phyloP scores from a whole-genome alignment of 2,113 vertebrate genomes.

The Sula dactylatra region DNA sequence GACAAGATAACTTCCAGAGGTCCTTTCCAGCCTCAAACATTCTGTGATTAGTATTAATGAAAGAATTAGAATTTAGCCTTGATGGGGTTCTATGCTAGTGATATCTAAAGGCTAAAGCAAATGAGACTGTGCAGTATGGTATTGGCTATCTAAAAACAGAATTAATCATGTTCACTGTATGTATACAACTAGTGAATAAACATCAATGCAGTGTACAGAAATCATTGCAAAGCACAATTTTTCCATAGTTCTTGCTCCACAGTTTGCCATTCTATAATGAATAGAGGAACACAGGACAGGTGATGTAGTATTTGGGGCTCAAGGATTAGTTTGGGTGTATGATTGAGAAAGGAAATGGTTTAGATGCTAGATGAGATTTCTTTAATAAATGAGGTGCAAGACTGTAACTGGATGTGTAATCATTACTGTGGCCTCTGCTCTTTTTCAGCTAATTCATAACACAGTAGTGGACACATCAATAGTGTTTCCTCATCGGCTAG shows the following conservation, averaged over 20 bases:
- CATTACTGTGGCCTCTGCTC: background rate
- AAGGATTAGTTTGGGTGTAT: background rate
- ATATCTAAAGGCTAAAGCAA: background rate
- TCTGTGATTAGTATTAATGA: background rate
- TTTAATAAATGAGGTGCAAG: background rate
- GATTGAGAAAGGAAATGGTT: background rate
- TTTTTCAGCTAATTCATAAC: slow-evolving; percentile 77
- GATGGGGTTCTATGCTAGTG: background rate
- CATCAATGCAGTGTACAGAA: background rate
- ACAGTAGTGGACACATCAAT: slow-evolving; percentile 77
- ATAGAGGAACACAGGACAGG: background rate
- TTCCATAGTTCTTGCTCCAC: background rate
- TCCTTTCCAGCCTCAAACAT: background rate
- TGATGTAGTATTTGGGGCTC: background rate
- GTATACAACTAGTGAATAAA: background rate
- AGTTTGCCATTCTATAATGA: background rate
- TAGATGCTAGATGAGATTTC: background rate
- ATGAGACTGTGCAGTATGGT: background rate
- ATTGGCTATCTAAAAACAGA: background rate
- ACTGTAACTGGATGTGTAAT: background rate
- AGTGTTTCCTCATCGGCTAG: slow-evolving; percentile 79
- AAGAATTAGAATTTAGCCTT: background rate
- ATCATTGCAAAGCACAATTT: background rate
- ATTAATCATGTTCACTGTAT: background rate
- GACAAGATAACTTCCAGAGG: background rate